These are phyloP conservation scores for Tetramorium alpestre DNA, from an alignment of 1,140 invertebrate species.

Conservation along the genomic window DNA sequence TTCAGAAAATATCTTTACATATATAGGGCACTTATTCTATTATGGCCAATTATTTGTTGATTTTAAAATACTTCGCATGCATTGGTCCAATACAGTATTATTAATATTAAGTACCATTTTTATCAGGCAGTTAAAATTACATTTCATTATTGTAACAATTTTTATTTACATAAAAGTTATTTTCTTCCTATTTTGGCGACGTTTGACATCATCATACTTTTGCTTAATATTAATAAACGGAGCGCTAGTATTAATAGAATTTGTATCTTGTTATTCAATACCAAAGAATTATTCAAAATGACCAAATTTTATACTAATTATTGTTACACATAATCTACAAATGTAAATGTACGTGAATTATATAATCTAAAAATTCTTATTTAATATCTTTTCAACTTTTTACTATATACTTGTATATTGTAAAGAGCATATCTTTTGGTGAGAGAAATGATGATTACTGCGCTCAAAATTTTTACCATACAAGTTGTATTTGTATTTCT, in stretches of 20 bases:
- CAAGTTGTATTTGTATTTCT: not conserved
- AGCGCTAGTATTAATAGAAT: slow-evolving; percentile 60
- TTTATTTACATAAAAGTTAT: slow-evolving; percentile 70
- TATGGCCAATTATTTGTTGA: slow-evolving; percentile 73
- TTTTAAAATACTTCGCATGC: slow-evolving; percentile 71
- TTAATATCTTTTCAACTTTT: slow-evolving; percentile 39
- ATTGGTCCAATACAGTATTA: slow-evolving; percentile 78
- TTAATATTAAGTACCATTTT: slow-evolving; percentile 71
- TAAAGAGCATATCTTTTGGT: not conserved
- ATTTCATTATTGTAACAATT: slow-evolving; percentile 77
- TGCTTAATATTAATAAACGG: slow-evolving; percentile 67
- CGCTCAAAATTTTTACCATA: slow-evolving; percentile 11
- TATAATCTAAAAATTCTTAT: slow-evolving; percentile 30
- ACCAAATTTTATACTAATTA: slow-evolving; percentile 40
- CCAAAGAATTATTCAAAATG: slow-evolving; percentile 28
- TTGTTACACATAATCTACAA: slow-evolving; percentile 51
- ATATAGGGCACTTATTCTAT: slow-evolving; percentile 75
- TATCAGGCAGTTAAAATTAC: slow-evolving; percentile 74
- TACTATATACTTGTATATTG: not conserved
- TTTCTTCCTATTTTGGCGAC: slow-evolving; percentile 53
- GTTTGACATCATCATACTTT: slow-evolving; percentile 58
- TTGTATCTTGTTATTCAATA: slow-evolving; percentile 53
- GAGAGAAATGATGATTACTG: slow-evolving; percentile 17
- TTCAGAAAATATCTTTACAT: slow-evolving; percentile 52
- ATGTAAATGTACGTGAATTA: slow-evolving; percentile 41